Percentiles rank a stretch among this genome's conserved stretches.
These are phyloP conservation scores for Aporrectodea caliginosa DNA, from an alignment of 1,140 invertebrate genomes.

Conservation along the genomic window DNA sequence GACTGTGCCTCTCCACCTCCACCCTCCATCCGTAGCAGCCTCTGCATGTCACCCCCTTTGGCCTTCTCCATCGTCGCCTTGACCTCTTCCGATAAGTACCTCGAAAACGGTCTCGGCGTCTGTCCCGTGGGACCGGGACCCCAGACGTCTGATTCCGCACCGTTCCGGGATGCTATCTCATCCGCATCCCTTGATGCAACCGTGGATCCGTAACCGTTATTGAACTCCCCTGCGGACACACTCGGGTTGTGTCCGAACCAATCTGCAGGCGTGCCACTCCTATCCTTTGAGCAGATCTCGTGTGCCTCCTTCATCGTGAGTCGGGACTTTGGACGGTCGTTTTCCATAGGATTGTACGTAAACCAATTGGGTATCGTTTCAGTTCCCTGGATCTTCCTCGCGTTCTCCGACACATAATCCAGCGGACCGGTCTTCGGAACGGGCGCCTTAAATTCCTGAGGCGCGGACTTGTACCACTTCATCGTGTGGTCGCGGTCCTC, in stretches of 20 bases:
- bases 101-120: background rate
- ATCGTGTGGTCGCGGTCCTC: background rate
- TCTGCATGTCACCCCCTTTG: conserved; percentile 15
- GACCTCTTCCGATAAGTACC: background rate
- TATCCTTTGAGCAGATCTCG: background rate
- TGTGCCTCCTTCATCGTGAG: conserved; percentile 15
- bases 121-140: no score
- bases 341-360: background rate
- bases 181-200: background rate
- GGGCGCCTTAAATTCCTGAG: background rate
- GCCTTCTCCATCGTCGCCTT: conserved; percentile 11
- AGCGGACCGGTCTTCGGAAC: background rate
- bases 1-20: background rate
- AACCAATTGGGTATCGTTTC: conserved; percentile 7
- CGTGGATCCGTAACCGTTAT: background rate
- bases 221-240: background rate
- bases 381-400: conserved; percentile 13
- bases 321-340: conserved; percentile 5
- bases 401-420: conserved; percentile 7
- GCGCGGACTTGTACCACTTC: background rate
- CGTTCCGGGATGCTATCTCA: background rate
- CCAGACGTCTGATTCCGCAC: background rate
- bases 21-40: background rate
- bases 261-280: background rate
- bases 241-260: conserved; percentile 7